Percentiles rank a stretch among this genome's conserved stretches.
These are phyloP conservation scores for Brachyopa scutellaris DNA, from an alignment of 2,888 invertebrate genomes.

Conservation along the genomic window DNA sequence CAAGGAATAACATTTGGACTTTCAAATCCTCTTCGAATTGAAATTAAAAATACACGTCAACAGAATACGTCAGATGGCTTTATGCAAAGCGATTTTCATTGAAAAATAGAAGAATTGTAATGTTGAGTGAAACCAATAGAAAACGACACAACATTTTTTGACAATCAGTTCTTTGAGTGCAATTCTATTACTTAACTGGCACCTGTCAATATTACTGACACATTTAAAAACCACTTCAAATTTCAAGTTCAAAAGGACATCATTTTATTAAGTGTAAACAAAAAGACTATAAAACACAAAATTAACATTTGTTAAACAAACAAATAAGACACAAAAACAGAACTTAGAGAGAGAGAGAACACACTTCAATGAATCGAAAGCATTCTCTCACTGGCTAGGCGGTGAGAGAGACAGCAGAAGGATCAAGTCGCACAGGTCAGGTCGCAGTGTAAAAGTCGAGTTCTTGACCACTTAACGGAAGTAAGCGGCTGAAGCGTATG, in stretches of 20 bases:
- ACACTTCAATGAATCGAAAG: conserved; percentile 26
- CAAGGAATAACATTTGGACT: too few species aligned
- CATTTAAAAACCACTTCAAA: background rate
- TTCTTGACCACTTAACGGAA: conserved; percentile 75
- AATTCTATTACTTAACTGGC: too few species aligned
- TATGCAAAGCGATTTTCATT: too few species aligned
- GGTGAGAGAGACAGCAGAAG: conserved; percentile 26
- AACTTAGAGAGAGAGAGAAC: conserved; percentile 1
- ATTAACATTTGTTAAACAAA: conserved; percentile 23
- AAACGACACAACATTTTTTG: too few species aligned
- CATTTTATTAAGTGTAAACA: conserved; percentile 60
- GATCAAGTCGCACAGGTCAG: conserved; percentile 45
- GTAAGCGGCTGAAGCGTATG: conserved; percentile 78
- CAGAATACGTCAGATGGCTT: too few species aligned
- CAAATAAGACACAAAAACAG: too few species aligned
- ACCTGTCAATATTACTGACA: background rate
- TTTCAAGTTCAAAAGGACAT: conserved; percentile 34
- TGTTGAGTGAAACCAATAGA: too few species aligned
- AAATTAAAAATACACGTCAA: too few species aligned
- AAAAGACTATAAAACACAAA: conserved; percentile 25
- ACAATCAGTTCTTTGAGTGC: too few species aligned
- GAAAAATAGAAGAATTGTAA: too few species aligned
- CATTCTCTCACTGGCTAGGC: background rate
- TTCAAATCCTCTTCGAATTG: too few species aligned
- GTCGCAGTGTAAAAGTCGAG: conserved; percentile 37